Base-by-base conservation (phyloP, 2,888 invertebrate species). In the Aradus depressus region DNA sequence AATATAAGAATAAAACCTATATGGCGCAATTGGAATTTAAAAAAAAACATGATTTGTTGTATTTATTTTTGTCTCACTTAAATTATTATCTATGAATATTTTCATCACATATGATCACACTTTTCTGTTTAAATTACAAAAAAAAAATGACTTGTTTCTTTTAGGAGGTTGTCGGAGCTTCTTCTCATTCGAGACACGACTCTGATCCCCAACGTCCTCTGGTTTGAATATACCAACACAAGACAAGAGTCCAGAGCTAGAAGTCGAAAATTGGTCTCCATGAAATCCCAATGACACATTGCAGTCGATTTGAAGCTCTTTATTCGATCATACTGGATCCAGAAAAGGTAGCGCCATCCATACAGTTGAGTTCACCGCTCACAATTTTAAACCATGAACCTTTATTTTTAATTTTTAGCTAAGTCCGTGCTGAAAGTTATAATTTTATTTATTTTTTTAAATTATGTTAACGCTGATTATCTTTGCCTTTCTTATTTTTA, bases 161-260 rank as follows among this genome's bases (percentile, higher is more conserved):
- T 23, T 72, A 91, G 90, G 79, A 84, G 80, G 70, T 69, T 86
- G 59, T 84, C 87, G 52, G 91, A 92, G 70, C 80, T 86, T 67
- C 70, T 91, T 55, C 77, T 92, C 71, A 71, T 92, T 55, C 75
- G 91, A 57, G 92, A 92, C 66, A 88, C 89, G 32, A 88, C 90
- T 1, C 70, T 90, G 52, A 92, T 92, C 66, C 91, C 91, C 22
- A 91, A 92, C 67, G 84, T 92, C 16, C 67, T 91, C 59, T 91
- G 90, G 89, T 92, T 92, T 67, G 91, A 92, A 67, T 92, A 92
- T 67, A 89, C 88, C 22, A 85, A 84, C 58, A 82, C 85, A 49
- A 74, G 89, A 58, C 82, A 84, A 62, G 91, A 91, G 66, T 81
- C 84, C 6, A 76, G 88, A 58, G 80, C 83, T 10, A 76, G 88